Evolutionary conservation across 2,888 invertebrate species (phyloP), one percentile per base, ranked within the genome.

Genomic region (Caenorhabditis sp.): DNA sequence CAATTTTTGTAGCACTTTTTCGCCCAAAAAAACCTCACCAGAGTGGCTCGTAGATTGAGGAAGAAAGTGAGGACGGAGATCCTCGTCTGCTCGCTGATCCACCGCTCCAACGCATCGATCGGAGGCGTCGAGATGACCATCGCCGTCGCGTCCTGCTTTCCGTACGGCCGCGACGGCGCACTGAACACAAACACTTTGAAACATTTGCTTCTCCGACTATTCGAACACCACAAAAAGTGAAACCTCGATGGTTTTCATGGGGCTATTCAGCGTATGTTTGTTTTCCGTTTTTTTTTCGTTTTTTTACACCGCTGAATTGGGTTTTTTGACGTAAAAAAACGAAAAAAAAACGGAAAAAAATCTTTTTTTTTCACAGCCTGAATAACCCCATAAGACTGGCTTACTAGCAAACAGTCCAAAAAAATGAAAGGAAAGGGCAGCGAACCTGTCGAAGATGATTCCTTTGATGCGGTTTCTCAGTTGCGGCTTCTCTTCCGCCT

Each of bases 61-160:
- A 61, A 71, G 52, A 46, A 58, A 2, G 68, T 68, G 20, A 61
- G 59, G 11, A 65, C 2, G 4, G 41, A 43, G 22, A 72, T 72
- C 32, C 71, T 24, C 17, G 66, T 72, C 37, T 58, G 41, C 11
- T 75, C 75, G 37, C 75, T 75, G 11, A 75, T 46, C 63, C 56
- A 56, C 30, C 62, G 43, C 39, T 75, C 75, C 27, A 74, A 22
- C 2, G 75, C 78, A 37, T 79, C 79, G 11, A 79, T 61, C 11
- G 79, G 75, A 5, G 81, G 81, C 7, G 81, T 81, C 24, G 81
- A 81, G 7, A 74, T 55, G 30, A 81, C 81, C 56, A 81, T 79
- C 15, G 78, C 81, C 5, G 68, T 66, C 2, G 81, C 81, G 37
- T 77, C 79, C 35, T 77, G 79, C 39, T 74, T 74, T 17, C 77